Evolutionary conservation across 2,888 invertebrate species (phyloP), one percentile per base, ranked within the genome.

Genomic region (Hetaerina titia): DNA sequence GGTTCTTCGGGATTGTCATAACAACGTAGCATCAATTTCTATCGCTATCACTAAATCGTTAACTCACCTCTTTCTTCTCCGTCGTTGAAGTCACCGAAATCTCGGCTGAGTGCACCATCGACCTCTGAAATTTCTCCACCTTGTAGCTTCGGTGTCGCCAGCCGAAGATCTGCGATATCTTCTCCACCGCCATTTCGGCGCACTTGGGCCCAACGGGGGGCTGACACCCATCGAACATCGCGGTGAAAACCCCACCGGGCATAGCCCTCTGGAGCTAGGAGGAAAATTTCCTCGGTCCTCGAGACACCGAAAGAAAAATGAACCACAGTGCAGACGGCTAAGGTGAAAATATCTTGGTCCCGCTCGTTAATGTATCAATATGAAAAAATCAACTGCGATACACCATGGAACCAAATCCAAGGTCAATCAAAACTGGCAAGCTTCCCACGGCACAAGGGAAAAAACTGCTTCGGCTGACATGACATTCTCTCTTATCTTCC

Each of bases 81-180:
- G 64, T 45, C 92, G 92, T 92, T 69, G 92, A 64, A 69, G 69
- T 92, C 92, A 92, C 92, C 69, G 60, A 60, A 13, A 63, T 63
- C 63, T 63, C 63, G 15, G 64, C 64, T 11, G 90, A 74, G 89
- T 94, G 94, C 96, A 58, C 96, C 96, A 98, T 97, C 95, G 97
- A 97, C 96, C 98, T 97, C 96, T 98, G 98, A 96, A 98, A 97
- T 96, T 98, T 98, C 96, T 98, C 98, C 95, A 98, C 98, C 95
- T 98, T 98, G 96, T 98, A 98, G 15, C 98, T 98, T 4, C 92
- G 69, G 96, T 98, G 98, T 96, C 98, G 97, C 98, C 98, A 98
- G 95, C 98, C 98, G 96, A 98, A 98, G 95, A 98, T 97, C 95
- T 98, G 98, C 96, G 98, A 98, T 95, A 98, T 96, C 97, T 98